Conservation (phyloP, 1,140 invertebrate genomes). For the Eueides isabella region DNA sequence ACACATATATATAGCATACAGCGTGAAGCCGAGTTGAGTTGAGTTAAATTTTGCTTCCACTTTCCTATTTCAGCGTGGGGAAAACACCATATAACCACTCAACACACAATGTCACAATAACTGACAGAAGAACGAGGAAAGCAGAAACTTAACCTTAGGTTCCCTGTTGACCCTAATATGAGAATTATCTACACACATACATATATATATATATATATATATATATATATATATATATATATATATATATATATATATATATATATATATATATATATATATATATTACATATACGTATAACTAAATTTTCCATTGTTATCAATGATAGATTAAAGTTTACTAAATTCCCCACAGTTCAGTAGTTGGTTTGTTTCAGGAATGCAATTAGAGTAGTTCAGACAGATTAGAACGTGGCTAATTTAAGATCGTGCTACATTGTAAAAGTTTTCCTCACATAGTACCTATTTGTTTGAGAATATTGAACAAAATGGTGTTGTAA, state of each 20-base stretch:
- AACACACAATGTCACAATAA: too few species aligned
- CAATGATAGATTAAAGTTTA: constrained; percentile 33
- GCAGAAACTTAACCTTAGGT: too few species aligned
- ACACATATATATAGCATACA: too few species aligned
- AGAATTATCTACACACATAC: too few species aligned
- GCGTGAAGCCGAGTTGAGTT: too few species aligned
- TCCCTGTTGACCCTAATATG: too few species aligned
- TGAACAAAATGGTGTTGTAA: background rate
- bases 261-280: background rate
- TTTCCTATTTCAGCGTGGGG: too few species aligned
- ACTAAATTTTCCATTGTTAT: background rate
- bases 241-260: background rate
- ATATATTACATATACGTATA: background rate
- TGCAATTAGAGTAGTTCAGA: constrained; percentile 61
- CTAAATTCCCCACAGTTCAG: constrained; percentile 20
- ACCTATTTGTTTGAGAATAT: background rate
- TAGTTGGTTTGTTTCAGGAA: constrained; percentile 42
- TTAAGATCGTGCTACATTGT: constrained; percentile 47
- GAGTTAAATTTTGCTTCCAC: too few species aligned
- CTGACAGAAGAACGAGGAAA: too few species aligned
- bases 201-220: too few species aligned
- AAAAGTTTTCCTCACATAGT: background rate
- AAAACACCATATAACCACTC: too few species aligned
- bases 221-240: background rate
- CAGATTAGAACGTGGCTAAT: constrained; percentile 55